Percentiles rank a stretch among this genome's conserved stretches.
Conservation (phyloP, 2,888 invertebrate species). For the Neria commutata region DNA sequence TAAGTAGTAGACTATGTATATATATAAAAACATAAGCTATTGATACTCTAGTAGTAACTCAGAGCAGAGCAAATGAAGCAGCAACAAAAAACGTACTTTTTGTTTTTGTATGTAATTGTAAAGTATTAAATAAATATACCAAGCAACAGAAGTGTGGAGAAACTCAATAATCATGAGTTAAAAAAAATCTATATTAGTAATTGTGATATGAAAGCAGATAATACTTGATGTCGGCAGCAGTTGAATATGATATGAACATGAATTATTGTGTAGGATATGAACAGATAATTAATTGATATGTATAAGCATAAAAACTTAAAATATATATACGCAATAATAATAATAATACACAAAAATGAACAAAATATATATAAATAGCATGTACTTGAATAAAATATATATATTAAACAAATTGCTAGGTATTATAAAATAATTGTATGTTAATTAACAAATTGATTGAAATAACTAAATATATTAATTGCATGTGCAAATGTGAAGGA, state of each 20-base stretch:
- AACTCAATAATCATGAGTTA: slow-evolving; percentile 10
- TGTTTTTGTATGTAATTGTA: slow-evolving; percentile 12
- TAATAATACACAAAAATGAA: neutral
- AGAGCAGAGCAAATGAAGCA: slow-evolving; percentile 17
- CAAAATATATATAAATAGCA: slow-evolving; percentile 4
- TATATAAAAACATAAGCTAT: too few relatives aligned
- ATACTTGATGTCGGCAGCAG: slow-evolving; percentile 10
- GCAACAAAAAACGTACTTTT: slow-evolving; percentile 10
- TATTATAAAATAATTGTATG: slow-evolving; percentile 21
- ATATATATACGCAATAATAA: slow-evolving; percentile 5
- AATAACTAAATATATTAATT: neutral
- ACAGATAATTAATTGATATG: slow-evolving; percentile 3
- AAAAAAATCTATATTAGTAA: slow-evolving; percentile 19
- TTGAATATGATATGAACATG: neutral
- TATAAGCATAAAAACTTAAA: slow-evolving; percentile 1
- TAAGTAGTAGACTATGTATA: slow-evolving; percentile 5
- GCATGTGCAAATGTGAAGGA: too few relatives aligned
- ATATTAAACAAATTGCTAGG: slow-evolving; percentile 15
- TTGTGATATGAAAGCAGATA: slow-evolving; percentile 28
- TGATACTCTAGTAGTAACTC: slow-evolving; percentile 10
- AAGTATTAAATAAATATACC: slow-evolving; percentile 11
- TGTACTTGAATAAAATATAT: slow-evolving; percentile 4
- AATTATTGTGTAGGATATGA: neutral
- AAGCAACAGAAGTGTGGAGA: slow-evolving; percentile 16
- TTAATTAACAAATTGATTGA: slow-evolving; percentile 13